Conservation (phyloP, 2,113 vertebrate species). For the Campylorhamphus procurvoides region DNA sequence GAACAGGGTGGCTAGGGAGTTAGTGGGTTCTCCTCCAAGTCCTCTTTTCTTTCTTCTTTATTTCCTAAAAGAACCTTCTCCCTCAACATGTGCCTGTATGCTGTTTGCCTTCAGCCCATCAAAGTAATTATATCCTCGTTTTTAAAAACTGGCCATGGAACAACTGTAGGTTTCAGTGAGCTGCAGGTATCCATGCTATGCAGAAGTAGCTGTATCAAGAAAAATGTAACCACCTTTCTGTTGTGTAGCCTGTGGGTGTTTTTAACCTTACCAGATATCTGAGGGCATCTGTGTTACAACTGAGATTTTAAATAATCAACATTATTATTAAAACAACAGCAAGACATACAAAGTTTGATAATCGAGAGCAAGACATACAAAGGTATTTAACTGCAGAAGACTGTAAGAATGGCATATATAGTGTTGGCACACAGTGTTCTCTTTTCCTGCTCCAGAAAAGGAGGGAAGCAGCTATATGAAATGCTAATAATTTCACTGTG, state of each 20-base stretch:
- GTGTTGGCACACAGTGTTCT: not conserved
- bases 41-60: not conserved
- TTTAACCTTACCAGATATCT: not conserved
- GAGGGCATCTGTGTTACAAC: not conserved
- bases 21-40: not conserved
- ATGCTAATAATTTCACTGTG: conserved; percentile 27
- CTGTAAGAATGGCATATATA: not conserved
- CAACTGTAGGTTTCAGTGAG: not conserved
- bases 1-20: not conserved
- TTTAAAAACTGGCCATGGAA: not conserved
- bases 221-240: not conserved
- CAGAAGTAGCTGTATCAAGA: not conserved
- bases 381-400: not conserved
- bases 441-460: not conserved
- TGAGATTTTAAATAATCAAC: not conserved
- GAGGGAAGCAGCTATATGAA: conserved; percentile 5
- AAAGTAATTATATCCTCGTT: not conserved
- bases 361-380: not conserved
- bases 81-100: not conserved
- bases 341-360: not conserved
- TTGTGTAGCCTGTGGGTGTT: not conserved
- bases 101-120: not conserved
- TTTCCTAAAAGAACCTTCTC: not conserved
- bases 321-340: too few species aligned
- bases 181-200: not conserved